Evolutionary conservation across 2,888 invertebrate genomes (phyloP), one percentile per base, ranked within the genome.

Genomic region (Belgica antarctica): DNA sequence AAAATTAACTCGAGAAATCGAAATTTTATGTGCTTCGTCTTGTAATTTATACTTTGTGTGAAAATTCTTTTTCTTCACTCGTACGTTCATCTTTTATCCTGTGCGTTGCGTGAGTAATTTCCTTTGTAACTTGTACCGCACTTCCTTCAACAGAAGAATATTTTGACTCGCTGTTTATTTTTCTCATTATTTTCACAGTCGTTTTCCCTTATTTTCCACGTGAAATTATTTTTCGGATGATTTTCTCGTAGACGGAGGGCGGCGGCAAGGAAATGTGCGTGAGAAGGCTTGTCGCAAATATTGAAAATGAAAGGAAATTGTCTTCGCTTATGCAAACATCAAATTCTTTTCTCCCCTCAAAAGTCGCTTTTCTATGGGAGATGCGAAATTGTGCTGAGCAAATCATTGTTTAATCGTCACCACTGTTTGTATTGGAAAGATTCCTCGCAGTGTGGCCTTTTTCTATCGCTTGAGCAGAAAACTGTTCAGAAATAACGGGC

Each of bases 1-100:
- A 68, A 68, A 68, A 68, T 68, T 68, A 68, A 68, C 57, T 68
- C 19, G n/a, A 19, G 10, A 24, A 22, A 57, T 57, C 68, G 57
- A 22, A 66, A 47, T 66, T 66, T 66, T 66, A 66, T 66, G 65
- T 66, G 41, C 28, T 47, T 41, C n/a, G 19, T 59, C 59, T 59
- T 46, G 63, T 65, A 65, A 65, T 65, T 65, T 65, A 65, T 34
- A n/a, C 65, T 65, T 65, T 36, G 34, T 63, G 5, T 36, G 15
- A 19, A 62, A 61, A 1, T 57, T 61, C 25, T 17, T 27, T 59
- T 15, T 46, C 52, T 17, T 52, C 15, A 12, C 41, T 15, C 41
- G 10, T 52, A 8, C 31, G 1, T n/a, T n/a, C n/a, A n/a, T n/a
- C n/a, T n/a, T n/a, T 24, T 34, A 25, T 25, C 27, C 62, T 62